Evolutionary conservation across 35 echinoderm and acorn worm species (phyloP).

Genomic region (Eucidaris tribuloides): DNA sequence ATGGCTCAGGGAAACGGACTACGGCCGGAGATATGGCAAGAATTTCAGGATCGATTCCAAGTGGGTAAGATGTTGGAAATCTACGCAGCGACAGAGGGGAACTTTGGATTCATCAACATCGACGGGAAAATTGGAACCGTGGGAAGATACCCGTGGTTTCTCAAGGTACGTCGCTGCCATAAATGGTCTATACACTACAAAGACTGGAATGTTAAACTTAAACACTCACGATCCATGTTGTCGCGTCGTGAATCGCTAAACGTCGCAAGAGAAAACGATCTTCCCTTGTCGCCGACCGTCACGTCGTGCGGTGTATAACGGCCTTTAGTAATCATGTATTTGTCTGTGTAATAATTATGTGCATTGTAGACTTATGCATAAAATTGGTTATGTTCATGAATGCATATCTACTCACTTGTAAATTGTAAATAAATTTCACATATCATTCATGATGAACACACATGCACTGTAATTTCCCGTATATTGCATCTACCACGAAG

Average conservation of each 20-base stretch:
- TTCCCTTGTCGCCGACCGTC: neutral
- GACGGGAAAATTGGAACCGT: conserved; percentile 64
- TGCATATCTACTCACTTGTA: no score
- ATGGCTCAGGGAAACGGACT: conserved; percentile 34
- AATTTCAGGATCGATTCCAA: conserved; percentile 53
- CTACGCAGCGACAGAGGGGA: conserved; percentile 59
- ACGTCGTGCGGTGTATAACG: neutral
- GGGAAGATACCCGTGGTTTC: conserved; percentile 32
- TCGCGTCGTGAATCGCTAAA: neutral
- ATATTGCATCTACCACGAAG: no score
- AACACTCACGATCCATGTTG: neutral
- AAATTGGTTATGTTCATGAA: no score
- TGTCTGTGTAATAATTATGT: neutral
- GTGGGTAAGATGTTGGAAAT: conserved; percentile 40
- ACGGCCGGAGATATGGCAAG: conserved; percentile 51
- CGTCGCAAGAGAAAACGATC: neutral
- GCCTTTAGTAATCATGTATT: neutral
- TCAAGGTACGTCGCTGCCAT: conserved; percentile 28
- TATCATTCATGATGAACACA: no score
- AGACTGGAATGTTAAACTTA: neutral
- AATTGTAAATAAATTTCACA: no score
- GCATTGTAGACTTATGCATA: no score
- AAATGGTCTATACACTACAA: neutral
- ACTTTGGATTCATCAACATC: conserved; percentile 27
- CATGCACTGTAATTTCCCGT: no score